These are phyloP conservation scores for Odocoileus hemionus DNA, from an alignment of 2,113 vertebrate genomes.

Conservation along the genomic window DNA sequence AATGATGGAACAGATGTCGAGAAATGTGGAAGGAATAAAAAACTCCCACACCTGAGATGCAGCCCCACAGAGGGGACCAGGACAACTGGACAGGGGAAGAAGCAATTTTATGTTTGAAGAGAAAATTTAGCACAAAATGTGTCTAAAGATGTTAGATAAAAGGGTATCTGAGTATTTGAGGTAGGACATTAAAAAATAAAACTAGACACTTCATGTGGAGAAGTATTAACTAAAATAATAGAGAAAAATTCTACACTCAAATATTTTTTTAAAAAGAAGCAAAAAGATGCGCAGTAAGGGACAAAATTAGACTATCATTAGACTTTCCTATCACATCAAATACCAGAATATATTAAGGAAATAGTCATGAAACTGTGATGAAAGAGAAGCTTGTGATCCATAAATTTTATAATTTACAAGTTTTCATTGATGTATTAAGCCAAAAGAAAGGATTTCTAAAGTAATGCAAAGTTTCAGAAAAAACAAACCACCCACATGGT, in stretches of 20 bases:
- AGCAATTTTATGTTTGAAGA: neutral
- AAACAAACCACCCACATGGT: neutral
- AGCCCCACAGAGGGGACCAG: neutral
- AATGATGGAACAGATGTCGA: neutral
- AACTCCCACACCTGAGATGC: neutral
- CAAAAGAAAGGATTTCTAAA: constrained; percentile 23
- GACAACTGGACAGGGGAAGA: neutral
- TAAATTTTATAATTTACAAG: neutral
- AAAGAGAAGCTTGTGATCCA: neutral
- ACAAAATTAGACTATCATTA: neutral
- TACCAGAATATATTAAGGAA: neutral
- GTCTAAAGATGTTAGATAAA: neutral
- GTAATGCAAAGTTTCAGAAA: neutral
- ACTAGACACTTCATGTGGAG: neutral
- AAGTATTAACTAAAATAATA: neutral
- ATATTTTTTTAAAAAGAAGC: neutral
- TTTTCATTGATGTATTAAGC: neutral
- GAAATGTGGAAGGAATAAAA: neutral
- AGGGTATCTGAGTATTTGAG: neutral
- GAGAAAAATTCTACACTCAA: neutral
- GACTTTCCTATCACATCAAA: neutral
- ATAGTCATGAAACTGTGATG: neutral
- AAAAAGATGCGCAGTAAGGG: neutral
- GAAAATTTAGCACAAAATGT: neutral
- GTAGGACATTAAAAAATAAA: neutral